A percentile compares a stretch with the other conserved stretches of the same genome.
phyloP scores from a whole-genome alignment of 2,797 vertebrate genomes.

The Oceanodroma leucorhoa region DNA sequence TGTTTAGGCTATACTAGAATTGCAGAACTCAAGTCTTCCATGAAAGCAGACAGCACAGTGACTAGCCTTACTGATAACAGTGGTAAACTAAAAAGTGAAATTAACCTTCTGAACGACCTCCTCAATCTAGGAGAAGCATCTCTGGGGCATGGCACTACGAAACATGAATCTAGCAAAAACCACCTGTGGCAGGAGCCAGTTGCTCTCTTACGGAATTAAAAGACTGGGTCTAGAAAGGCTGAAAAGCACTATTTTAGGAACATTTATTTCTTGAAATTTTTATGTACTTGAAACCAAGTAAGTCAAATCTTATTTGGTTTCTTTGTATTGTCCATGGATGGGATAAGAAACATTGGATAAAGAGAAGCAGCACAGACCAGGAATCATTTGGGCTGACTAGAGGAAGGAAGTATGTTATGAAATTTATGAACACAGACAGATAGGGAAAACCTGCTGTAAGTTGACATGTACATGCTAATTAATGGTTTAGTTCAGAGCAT shows the following conservation, averaged over 20 bases:
- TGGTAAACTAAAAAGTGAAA: background rate
- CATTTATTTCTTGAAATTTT: background rate
- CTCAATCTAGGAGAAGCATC: background rate
- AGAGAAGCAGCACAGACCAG: background rate
- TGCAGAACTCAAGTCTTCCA: background rate
- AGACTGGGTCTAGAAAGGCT: background rate
- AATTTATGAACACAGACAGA: background rate
- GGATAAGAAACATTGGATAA: background rate
- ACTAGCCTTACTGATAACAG: background rate
- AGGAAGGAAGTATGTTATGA: background rate
- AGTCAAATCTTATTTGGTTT: background rate
- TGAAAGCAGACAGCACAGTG: background rate
- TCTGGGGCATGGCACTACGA: background rate
- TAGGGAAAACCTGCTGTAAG: background rate
- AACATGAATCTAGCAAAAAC: background rate
- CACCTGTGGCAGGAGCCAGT: background rate
- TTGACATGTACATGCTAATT: background rate
- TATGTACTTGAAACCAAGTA: background rate
- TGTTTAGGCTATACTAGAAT: background rate
- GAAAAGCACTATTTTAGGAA: background rate
- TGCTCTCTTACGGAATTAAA: background rate
- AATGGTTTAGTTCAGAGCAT: background rate
- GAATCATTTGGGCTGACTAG: background rate
- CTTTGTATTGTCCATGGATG: background rate
- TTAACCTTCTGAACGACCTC: background rate